These are phyloP conservation scores for Eremophila alpestris DNA, from an alignment of 2,797 vertebrate genomes.

Conservation along the genomic window DNA sequence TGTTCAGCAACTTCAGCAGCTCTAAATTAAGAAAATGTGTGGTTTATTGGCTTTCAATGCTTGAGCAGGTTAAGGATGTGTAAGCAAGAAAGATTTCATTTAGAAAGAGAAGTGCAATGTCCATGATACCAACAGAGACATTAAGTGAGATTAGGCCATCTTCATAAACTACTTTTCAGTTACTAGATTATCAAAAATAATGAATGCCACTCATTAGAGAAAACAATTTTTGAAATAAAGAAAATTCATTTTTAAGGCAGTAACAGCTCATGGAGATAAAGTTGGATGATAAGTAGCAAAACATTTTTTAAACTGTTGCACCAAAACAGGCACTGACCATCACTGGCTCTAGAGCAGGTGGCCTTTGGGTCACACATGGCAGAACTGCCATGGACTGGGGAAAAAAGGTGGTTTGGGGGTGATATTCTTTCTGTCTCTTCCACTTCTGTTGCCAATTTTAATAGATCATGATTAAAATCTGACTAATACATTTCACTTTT, in stretches of 20 bases:
- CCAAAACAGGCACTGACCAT: not conserved
- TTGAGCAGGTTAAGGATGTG: conserved; percentile 56
- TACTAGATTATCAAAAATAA: conserved; percentile 66
- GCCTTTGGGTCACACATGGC: not conserved
- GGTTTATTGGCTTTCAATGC: conserved; percentile 65
- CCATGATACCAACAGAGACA: conserved; percentile 41
- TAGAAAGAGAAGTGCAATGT: conserved; percentile 39
- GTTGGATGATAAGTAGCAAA: not conserved
- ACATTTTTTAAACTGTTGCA: not conserved
- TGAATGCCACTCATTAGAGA: conserved; percentile 51
- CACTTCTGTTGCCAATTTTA: not conserved
- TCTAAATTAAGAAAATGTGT: conserved; percentile 54
- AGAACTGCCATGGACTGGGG: not conserved
- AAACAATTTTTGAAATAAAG: conserved; percentile 47
- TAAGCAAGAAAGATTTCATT: conserved; percentile 62
- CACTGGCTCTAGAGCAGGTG: not conserved
- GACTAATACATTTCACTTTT: not conserved
- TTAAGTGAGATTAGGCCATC: conserved; percentile 60
- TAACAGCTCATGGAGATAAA: not conserved
- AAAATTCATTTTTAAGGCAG: conserved; percentile 31
- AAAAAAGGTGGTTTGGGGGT: not conserved
- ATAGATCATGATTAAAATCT: not conserved
- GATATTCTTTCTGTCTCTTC: not conserved
- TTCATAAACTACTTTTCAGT: conserved; percentile 42
- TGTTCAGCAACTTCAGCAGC: conserved; percentile 65